Base-by-base conservation (phyloP, 30 jellyfish, hydroid and myxozoan species). In the Catostylus mosaicus region DNA sequence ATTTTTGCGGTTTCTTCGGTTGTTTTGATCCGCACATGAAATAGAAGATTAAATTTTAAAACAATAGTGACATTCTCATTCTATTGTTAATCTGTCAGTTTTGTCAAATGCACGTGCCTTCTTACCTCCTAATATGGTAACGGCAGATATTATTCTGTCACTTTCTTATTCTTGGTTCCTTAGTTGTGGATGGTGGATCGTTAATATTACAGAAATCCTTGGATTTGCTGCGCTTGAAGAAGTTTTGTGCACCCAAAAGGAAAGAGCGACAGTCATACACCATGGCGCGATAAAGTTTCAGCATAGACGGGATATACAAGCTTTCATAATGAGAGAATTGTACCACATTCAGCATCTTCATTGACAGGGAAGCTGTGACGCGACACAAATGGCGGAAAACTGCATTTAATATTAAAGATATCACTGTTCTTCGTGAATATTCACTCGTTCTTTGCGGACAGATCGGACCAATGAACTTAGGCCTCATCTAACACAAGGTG, bases 31-130 rank as follows among this genome's bases (percentile, higher is more conserved):
- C 36, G 27, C 61, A 65, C 84, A 30, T 45, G 84, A 37, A 19
- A 33, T 40, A 29, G 52, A 72, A 45, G 84, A 73, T 73, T 73
- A 73, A 0, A 34, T 64, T 18, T 46, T 27, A 19, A 29, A 12
- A 29, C 37, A 80, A 67, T 67, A 80, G 65, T 12, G 66, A 47
- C 34, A 30, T 22, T 30, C 9, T 46, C 67, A 12, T 12, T 27
- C 57, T 23, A 18, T 81, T 81, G 84, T 81, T 18, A 7, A 12
- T 23, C 84, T 82, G 92, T 82, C 92, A 82, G 12, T 65, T 69
- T 70, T 80, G 30, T 82, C 92, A 68, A 62, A 27, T 8, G 51
- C 85, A 82, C 92, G 92, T 82, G 84, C 74, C 74, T 6, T 36
- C 35, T 23, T 3, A 40, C 32, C 11, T 18, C 92, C 92, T 67